Percentiles rank a stretch among this genome's conserved stretches.
phyloP scores from a whole-genome alignment of 1,140 invertebrate species.

The Gryllus bimaculatus region DNA sequence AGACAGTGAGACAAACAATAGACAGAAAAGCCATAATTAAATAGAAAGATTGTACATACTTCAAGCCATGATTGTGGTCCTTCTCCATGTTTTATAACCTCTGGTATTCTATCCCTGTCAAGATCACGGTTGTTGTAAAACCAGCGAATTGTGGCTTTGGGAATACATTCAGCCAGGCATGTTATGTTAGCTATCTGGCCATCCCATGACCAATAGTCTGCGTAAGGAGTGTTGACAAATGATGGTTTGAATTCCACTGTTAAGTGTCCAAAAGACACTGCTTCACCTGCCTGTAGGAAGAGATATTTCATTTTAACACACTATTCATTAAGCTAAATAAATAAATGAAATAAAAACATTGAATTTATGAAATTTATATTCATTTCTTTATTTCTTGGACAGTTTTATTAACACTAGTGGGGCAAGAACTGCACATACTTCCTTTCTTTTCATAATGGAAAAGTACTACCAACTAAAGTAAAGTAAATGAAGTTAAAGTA shows the following conservation, averaged over 20 bases:
- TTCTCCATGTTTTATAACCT: constrained; percentile 49
- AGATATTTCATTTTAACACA: background rate
- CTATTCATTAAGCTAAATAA: no score
- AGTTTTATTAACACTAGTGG: background rate
- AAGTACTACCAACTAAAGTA: no score
- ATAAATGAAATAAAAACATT: background rate
- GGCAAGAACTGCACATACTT: no score
- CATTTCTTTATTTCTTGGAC: background rate
- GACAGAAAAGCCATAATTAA: no score
- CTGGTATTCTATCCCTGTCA: constrained; percentile 34
- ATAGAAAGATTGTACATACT: background rate
- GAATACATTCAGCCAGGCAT: constrained; percentile 78
- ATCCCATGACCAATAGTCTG: constrained; percentile 70
- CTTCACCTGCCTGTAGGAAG: constrained; percentile 47
- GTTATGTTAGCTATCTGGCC: constrained; percentile 69
- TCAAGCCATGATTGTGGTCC: constrained; percentile 39
- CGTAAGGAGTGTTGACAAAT: constrained; percentile 56
- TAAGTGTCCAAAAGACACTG: constrained; percentile 68
- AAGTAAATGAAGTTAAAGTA: no score
- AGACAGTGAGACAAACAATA: no score
- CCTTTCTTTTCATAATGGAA: no score
- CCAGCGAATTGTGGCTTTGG: constrained; percentile 87
- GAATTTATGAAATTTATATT: background rate
- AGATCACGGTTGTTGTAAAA: constrained; percentile 38
- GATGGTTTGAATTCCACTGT: constrained; percentile 73